Evolutionary conservation across 2,113 vertebrate species (phyloP).

Genomic region (Pyxicephalus adspersus): DNA sequence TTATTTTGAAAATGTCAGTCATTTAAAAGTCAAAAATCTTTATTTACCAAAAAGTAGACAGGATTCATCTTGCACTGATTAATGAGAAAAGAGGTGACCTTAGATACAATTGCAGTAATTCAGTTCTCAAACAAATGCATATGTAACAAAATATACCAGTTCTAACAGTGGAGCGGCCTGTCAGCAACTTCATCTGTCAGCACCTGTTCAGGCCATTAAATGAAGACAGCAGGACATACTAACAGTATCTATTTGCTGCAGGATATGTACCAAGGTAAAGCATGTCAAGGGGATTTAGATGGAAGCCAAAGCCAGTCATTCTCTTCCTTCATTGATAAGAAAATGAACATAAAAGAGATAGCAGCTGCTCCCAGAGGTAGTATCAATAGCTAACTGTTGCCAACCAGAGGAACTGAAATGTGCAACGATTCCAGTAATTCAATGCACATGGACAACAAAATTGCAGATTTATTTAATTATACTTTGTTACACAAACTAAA

Average conservation of each 20-base stretch:
- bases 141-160: conserved; percentile 79
- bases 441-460: conserved; percentile 58
- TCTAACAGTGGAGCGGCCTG: conserved; percentile 77
- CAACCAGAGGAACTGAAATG: conserved; percentile 63
- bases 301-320: conserved; percentile 80
- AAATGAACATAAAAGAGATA: conserved; percentile 73
- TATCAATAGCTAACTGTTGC: conserved; percentile 75
- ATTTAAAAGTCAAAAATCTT: conserved; percentile 54
- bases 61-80: conserved; percentile 64
- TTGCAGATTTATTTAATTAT: neutral
- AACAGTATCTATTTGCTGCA: conserved; percentile 81
- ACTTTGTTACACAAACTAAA: too few relatives aligned
- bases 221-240: conserved; percentile 74
- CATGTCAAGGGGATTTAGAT: conserved; percentile 73
- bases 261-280: conserved; percentile 73
- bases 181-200: conserved; percentile 82
- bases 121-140: conserved; percentile 66
- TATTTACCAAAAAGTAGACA: conserved; percentile 55
- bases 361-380: conserved; percentile 75
- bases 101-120: conserved; percentile 61
- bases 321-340: conserved; percentile 77
- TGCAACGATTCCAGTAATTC: conserved; percentile 61
- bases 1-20: conserved; percentile 55
- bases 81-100: conserved; percentile 64
- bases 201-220: conserved; percentile 83